Evolutionary conservation across 37 sponge, comb jelly and placozoan genomes (phyloP).

Genomic region (Aphrocallistes beatrix): DNA sequence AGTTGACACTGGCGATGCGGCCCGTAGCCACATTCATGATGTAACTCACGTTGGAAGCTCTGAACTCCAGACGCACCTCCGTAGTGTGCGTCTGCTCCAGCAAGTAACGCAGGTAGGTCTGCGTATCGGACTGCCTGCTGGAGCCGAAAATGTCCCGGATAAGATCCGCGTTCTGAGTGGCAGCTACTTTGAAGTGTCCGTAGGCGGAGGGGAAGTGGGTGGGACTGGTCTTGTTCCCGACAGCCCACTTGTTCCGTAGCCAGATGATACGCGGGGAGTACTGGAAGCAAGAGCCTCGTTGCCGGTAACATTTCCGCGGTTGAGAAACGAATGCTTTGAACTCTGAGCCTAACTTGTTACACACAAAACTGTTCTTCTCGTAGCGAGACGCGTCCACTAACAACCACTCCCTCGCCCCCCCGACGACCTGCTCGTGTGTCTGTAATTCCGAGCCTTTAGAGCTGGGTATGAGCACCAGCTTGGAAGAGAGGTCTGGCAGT

Average conservation of each 20-base stretch:
- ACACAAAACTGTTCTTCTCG: background rate
- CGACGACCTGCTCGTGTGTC: background rate
- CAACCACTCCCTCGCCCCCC: background rate
- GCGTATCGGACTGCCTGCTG: background rate
- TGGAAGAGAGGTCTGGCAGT: background rate
- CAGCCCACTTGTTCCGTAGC: background rate
- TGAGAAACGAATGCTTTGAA: background rate
- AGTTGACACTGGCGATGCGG: background rate
- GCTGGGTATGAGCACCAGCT: background rate
- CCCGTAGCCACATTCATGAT: background rate
- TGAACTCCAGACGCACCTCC: slow-evolving; percentile 3
- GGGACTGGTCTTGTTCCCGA: background rate
- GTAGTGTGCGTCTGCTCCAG: background rate
- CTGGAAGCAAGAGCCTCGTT: slow-evolving; percentile 1
- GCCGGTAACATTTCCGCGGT: background rate
- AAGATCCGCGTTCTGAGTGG: background rate
- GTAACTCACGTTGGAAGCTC: background rate
- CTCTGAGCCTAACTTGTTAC: background rate
- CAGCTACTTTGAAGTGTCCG: background rate
- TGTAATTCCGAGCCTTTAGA: background rate
- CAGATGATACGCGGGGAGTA: background rate
- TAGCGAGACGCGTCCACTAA: background rate
- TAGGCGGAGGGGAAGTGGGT: slow-evolving; percentile 2
- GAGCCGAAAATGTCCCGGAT: background rate
- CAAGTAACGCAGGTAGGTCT: background rate